These are phyloP conservation scores for Tupaia chinensis DNA, from an alignment of 2,113 vertebrate genomes.

Conservation along the genomic window DNA sequence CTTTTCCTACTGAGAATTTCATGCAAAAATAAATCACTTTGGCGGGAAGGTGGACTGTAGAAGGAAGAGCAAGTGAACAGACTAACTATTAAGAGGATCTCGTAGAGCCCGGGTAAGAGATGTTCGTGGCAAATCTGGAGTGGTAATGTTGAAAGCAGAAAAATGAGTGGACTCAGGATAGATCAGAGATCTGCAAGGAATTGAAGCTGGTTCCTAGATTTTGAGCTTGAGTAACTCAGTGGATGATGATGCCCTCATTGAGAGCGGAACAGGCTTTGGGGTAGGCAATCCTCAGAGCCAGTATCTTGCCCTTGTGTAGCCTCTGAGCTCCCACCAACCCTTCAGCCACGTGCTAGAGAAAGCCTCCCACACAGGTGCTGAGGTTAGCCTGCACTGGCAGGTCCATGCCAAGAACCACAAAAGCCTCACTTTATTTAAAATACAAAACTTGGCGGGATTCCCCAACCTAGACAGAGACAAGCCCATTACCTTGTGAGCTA, in stretches of 20 bases:
- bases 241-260: neutral
- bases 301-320: neutral
- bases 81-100: neutral
- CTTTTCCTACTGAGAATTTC: neutral
- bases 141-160: neutral
- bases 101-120: neutral
- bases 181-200: neutral
- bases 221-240: neutral
- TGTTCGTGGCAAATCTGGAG: no score
- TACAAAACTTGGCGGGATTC: constrained; percentile 80
- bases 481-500: constrained; percentile 81
- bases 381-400: constrained; percentile 1
- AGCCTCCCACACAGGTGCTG: constrained; percentile 50
- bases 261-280: neutral
- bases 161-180: neutral
- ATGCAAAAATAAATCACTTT: neutral
- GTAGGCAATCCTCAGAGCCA: neutral
- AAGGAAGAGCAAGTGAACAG: neutral
- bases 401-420: constrained; percentile 44
- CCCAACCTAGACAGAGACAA: constrained; percentile 70
- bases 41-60: neutral
- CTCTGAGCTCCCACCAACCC: neutral
- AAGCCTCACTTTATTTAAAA: constrained; percentile 84
- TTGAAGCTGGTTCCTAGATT: neutral
- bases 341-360: constrained; percentile 26